Evolutionary conservation across 2,797 vertebrate species (phyloP).

Genomic region (Novumbra hubbsi): DNA sequence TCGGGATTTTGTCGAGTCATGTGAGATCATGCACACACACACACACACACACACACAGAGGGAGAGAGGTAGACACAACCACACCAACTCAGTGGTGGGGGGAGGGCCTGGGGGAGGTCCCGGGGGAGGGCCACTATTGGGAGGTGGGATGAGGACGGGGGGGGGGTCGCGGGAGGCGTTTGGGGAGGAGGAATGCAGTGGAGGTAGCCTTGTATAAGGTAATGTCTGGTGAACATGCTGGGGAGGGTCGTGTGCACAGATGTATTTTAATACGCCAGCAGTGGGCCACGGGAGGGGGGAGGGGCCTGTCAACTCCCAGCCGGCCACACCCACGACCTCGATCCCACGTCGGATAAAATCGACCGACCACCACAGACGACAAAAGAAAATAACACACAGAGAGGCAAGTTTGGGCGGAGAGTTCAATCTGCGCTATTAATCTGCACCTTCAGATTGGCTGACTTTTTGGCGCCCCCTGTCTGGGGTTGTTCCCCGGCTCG

Average conservation of each 20-base stretch:
- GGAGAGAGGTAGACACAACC: constrained; percentile 73
- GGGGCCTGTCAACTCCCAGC: constrained; percentile 27
- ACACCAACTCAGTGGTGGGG: constrained; percentile 56
- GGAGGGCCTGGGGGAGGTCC: not conserved
- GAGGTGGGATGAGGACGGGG: constrained; percentile 40
- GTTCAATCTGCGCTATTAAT: constrained; percentile 50
- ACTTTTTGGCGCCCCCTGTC: constrained; percentile 20
- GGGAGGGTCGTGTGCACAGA: constrained; percentile 77
- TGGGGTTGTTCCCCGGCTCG: constrained; percentile 21
- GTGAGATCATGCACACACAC: constrained; percentile 95
- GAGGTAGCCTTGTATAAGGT: constrained; percentile 93
- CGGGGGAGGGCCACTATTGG: constrained; percentile 50
- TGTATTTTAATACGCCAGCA: constrained; percentile 81
- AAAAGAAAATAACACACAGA: constrained; percentile 47
- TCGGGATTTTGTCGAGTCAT: constrained; percentile 96
- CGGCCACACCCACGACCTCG: constrained; percentile 53
- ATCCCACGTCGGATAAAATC: constrained; percentile 54
- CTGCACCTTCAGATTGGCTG: constrained; percentile 56
- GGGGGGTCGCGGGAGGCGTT: constrained; percentile 61
- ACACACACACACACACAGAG: too few relatives aligned
- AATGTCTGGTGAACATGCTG: constrained; percentile 86
- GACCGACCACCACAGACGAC: constrained; percentile 47
- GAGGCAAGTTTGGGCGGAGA: constrained; percentile 65
- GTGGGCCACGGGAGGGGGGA: constrained; percentile 47
- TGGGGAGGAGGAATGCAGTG: constrained; percentile 79